Evolutionary conservation across 2,888 invertebrate species (phyloP).

Genomic region (Caenorhabditis angaria): DNA sequence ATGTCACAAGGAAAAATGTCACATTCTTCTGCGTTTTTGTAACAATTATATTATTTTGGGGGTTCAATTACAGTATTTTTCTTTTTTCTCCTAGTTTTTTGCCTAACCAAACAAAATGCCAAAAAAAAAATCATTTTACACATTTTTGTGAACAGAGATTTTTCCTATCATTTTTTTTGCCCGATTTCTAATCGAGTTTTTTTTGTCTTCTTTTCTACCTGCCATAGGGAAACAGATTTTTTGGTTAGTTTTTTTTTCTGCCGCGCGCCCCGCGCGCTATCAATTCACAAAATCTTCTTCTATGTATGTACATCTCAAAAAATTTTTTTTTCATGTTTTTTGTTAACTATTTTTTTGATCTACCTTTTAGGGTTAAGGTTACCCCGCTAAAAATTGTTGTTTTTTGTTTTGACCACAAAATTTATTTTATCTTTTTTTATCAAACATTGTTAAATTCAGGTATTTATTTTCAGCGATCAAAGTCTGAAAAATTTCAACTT

Average conservation of each 20-base stretch:
- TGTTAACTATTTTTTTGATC: conserved; percentile 1
- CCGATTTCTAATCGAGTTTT: background rate
- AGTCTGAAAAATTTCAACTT: too few species aligned
- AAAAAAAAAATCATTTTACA: background rate
- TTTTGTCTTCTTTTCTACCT: background rate
- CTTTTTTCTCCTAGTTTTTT: too few species aligned
- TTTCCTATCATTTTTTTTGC: background rate
- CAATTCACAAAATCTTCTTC: background rate
- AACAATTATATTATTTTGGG: background rate
- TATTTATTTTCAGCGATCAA: too few species aligned
- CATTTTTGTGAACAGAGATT: background rate
- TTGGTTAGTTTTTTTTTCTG: background rate
- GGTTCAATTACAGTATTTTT: conserved; percentile 4
- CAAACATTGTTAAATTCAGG: background rate
- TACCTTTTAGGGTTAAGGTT: background rate
- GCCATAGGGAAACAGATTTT: background rate
- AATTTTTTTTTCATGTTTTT: background rate
- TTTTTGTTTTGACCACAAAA: background rate
- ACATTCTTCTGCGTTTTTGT: too few species aligned
- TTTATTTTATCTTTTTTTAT: too few species aligned
- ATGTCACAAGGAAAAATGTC: too few species aligned
- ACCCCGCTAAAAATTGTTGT: background rate
- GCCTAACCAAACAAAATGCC: background rate
- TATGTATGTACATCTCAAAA: background rate
- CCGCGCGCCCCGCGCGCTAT: background rate